Evolutionary conservation across 2,113 vertebrate species (phyloP).

Genomic region (Globicephala melas): DNA sequence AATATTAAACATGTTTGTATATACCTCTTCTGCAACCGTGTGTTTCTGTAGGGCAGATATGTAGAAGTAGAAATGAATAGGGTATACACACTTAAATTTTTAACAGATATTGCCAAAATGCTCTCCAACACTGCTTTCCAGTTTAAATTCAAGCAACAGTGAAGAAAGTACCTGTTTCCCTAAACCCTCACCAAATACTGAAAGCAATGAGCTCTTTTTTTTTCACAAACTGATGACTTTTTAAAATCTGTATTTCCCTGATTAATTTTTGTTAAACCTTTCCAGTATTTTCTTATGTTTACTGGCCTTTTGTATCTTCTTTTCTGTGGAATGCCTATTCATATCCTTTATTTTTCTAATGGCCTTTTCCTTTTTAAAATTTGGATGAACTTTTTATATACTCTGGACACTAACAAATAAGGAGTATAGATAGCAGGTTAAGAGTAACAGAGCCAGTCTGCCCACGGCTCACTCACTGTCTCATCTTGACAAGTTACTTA

Average conservation of each 20-base stretch:
- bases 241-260: conserved; percentile 1
- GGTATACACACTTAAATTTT: not conserved
- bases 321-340: not conserved
- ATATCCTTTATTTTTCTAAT: conserved; percentile 21
- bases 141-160: conserved; percentile 22
- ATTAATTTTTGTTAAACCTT: conserved; percentile 34
- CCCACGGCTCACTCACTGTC: not conserved
- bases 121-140: not conserved
- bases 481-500: not conserved
- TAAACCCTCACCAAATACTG: not conserved
- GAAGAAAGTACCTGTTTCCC: not conserved
- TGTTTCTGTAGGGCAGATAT: not conserved
- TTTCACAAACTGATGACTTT: not conserved
- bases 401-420: not conserved
- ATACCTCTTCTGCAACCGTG: not conserved
- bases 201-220: conserved; percentile 24
- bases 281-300: not conserved
- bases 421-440: not conserved
- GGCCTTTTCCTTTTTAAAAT: not conserved
- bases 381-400: not conserved
- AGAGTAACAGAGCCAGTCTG: not conserved
- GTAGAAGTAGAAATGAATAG: not conserved
- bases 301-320: not conserved
- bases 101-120: not conserved
- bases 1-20: not conserved